Evolutionary conservation across 2,797 vertebrate species (phyloP).

Genomic region (Dermochelys coriacea): DNA sequence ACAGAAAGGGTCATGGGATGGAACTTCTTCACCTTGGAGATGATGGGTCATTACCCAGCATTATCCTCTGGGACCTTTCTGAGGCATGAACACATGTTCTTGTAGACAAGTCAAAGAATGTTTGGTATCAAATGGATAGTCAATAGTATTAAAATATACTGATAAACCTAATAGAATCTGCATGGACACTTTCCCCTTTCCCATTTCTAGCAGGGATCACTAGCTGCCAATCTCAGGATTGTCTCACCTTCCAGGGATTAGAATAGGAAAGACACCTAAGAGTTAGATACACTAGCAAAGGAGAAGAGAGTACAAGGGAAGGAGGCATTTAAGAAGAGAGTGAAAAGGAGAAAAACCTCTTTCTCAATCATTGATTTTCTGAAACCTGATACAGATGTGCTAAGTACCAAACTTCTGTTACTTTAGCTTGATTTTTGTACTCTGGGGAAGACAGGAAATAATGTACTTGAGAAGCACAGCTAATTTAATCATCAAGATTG

Average conservation of each 20-base stretch:
- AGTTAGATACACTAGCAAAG: neutral
- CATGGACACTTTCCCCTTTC: neutral
- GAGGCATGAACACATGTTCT: neutral
- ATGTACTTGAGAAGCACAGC: neutral
- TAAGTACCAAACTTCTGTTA: neutral
- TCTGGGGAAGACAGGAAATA: conserved; percentile 32
- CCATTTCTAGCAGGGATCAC: neutral
- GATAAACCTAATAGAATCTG: neutral
- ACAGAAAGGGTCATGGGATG: neutral
- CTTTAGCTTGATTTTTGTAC: conserved; percentile 38
- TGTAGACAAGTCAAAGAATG: neutral
- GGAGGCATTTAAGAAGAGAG: neutral
- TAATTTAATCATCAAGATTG: conserved; percentile 63
- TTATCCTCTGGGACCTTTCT: neutral
- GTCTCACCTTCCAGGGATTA: neutral
- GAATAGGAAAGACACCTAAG: neutral
- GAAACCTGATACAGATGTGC: neutral
- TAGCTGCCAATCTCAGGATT: neutral
- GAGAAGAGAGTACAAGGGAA: neutral
- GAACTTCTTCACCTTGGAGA: neutral
- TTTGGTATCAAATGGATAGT: neutral
- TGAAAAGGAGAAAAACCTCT: conserved; percentile 12
- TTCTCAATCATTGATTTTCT: neutral
- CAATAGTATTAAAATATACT: neutral
- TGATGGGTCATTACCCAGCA: neutral